A percentile compares a stretch with the other conserved stretches of the same genome.
phyloP scores from a whole-genome alignment of 2,113 vertebrate species.

The Oriolus oriolus region DNA sequence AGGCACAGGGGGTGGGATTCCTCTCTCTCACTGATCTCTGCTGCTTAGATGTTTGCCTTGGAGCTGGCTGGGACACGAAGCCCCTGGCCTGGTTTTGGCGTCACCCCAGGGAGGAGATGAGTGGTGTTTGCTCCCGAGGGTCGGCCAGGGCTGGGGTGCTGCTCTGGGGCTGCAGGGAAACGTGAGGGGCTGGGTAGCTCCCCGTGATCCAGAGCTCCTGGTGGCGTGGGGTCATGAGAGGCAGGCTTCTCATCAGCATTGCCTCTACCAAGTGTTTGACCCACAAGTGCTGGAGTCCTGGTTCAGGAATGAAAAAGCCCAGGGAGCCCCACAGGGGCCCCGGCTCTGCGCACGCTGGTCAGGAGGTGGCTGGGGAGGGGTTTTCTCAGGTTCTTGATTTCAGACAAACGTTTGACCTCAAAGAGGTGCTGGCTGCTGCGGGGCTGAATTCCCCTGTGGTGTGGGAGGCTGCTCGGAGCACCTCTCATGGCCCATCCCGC shows the following conservation, averaged over 20 bases:
- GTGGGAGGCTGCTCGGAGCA: background rate
- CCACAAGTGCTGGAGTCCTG: rapidly evolving
- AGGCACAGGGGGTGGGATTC: background rate
- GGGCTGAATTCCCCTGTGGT: background rate
- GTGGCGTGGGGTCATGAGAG: rapidly evolving
- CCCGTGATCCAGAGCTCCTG: rapidly evolving
- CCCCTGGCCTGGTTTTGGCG: background rate
- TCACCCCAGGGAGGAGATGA: background rate
- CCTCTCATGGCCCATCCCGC: rapidly evolving
- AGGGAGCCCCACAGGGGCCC: background rate
- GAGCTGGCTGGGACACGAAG: background rate
- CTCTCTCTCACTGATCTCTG: background rate
- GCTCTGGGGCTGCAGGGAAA: background rate
- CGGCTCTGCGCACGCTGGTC: rapidly evolving
- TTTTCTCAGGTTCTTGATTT: background rate
- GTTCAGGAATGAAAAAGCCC: background rate
- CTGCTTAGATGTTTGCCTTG: background rate
- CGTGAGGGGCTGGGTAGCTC: background rate
- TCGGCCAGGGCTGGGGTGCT: background rate
- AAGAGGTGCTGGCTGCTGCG: background rate
- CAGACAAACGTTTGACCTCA: background rate
- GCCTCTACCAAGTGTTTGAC: rapidly evolving
- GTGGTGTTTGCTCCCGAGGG: rapidly evolving
- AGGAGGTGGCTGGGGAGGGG: background rate
- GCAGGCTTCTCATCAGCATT: rapidly evolving